Evolutionary conservation across 2,797 vertebrate genomes (phyloP), one percentile per base, ranked within the genome.

Genomic region (Esox masquinongy): DNA sequence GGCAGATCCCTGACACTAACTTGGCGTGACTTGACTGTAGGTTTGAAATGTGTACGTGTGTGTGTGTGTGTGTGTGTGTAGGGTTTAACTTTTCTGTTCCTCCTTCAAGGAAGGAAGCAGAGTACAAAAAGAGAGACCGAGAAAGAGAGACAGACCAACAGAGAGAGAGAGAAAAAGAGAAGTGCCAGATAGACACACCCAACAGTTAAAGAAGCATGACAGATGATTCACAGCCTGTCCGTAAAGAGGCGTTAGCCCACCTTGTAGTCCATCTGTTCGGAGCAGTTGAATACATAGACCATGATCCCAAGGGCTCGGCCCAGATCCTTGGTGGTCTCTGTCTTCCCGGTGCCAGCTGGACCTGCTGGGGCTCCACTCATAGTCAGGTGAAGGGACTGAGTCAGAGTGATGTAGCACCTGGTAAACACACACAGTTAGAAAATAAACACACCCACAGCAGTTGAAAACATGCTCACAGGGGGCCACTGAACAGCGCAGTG

Each of bases 181-280:
- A 3, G 22, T 61, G 22, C 24, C 56, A 61, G 2, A 24, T 61
- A 24, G 9, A 22, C 56, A 61, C 56, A 61, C 78, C 36, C 31
- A 47, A 17, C 2, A 61, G 22, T 61, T 26, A 24, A 8, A 24
- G 22, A 61, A 61, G 56, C 56, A 61, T 11, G 22, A 12, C 56
- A 61, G 56, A 24, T 61, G 56, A 61, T 61, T 61, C 56, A 61
- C 31, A 31, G 36, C 6, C 47, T 50, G 47, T 61, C n/a, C 24
- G 56, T 12, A 61, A 24, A 61, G 22, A 17, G 56, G 56, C 24
- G 22, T 9, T 17, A 61, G 56, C 56, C 56, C 26, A 98, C 97
- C 97, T 99, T 97, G 89, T 98, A 97, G 90, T 99, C 97, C 97
- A 99, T 99, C 92, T 99, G 98, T 89, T 99, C 97, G 0, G 97